phyloP scores from a whole-genome alignment of 1,140 invertebrate species.

The Marisa cornuarietis region DNA sequence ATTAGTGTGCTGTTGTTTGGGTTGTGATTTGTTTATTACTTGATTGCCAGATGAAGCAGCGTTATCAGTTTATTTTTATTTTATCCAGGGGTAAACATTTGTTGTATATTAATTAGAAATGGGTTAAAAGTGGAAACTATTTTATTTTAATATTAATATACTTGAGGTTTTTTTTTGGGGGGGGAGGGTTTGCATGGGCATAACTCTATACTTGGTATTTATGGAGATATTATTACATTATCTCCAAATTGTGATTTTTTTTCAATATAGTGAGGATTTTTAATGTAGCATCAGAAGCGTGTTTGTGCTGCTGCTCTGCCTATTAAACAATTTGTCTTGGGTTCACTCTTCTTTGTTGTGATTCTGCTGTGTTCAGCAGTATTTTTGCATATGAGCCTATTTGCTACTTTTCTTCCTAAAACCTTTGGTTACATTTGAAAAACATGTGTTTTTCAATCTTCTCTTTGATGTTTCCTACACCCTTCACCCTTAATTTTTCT shows the following conservation, averaged over 20 bases:
- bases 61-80: neutral
- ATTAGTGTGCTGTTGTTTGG: neutral
- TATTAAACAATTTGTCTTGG: constrained; percentile 19
- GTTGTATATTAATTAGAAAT: neutral
- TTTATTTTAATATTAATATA: neutral
- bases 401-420: too few species aligned
- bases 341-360: constrained; percentile 18
- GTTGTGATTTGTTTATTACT: neutral
- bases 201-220: neutral
- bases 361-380: too few species aligned
- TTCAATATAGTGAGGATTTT: too few species aligned
- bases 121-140: neutral
- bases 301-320: neutral
- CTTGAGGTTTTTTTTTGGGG: neutral
- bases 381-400: too few species aligned
- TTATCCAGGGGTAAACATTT: neutral
- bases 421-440: too few species aligned
- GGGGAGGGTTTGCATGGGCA: neutral
- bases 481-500: too few species aligned
- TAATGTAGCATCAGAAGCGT: too few species aligned
- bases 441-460: too few species aligned
- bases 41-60: neutral
- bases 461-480: too few species aligned
- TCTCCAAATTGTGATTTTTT: too few species aligned
- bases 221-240: neutral